Evolutionary conservation across 92 coral and sea anemone species (phyloP), one percentile per base, ranked within the genome.

Genomic region (Hydrozoanthus gracilis): DNA sequence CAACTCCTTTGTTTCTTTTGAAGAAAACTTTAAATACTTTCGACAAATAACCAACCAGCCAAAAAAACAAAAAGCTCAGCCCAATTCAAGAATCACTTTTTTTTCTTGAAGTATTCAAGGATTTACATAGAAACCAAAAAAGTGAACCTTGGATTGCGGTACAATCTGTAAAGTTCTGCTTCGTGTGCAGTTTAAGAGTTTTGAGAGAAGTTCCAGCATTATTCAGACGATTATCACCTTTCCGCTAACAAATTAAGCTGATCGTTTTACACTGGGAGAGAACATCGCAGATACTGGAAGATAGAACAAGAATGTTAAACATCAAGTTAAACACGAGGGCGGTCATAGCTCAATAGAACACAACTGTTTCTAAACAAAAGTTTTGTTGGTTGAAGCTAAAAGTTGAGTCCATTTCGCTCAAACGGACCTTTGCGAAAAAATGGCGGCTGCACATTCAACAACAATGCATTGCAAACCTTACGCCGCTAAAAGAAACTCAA

Each of bases 241-340:
- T 80, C 72, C 85, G 13, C 15, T 52, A 80, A 79, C 51, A 47
- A 80, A 18, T 66, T 80, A 80, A n/a, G 74, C 66, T 62, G 61
- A 48, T 48, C 54, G 58, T 68, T 66, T 80, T 80, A 80, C 74
- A 80, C 75, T 65, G 52, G 72, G 8, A 80, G 46, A 48, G 74
- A 5, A 80, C 47, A 3, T 49, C 56, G 75, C 85, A 80, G 75
- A 54, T 45, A 80, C 85, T 80, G 85, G 55, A 80, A 80, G 46
- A 80, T 51, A 80, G 75, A 80, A 80, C 60, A 47, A 80, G 75
- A 52, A 80, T 6, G 85, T 80, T 68, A 68, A 68, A 17, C 12
- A 77, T 12, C 14, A 54, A 56, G 8, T 12, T 77, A 45, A n/a
- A 16, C 62, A n/a, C 35, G 10, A 16, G 14, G 2, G 2, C 39